Evolutionary conservation across 2,113 vertebrate species (phyloP), one percentile per base, ranked within the genome.

Genomic region (Laticauda colubrina): DNA sequence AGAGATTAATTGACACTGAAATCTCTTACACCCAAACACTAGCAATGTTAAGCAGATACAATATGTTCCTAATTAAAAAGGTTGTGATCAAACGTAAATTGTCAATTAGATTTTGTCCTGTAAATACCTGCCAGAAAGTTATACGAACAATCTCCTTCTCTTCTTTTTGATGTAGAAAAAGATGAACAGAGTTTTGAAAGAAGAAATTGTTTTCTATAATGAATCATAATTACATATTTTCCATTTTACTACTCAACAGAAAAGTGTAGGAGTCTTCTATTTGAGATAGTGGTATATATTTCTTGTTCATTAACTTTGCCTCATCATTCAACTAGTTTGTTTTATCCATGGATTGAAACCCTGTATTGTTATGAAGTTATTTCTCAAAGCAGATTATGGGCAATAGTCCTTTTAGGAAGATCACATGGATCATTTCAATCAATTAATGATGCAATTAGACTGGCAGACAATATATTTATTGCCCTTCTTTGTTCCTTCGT

Each of bases 1-100:
- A 92, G 92, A 96, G 91, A 97, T 96, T 97, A 97, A 97, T 96
- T 95, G 96, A 97, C 94, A 97, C 91, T 96, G 94, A 94, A 97
- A 95, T 95, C 89, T 94, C 97, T 95, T 90, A 56, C 94, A 96
- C 90, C 48, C 93, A 95, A 97, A 95, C 21, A 93, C 86, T 93
- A 94, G 90, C 92, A 95, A 90, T 96, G 91, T 96, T 96, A 96
- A 97, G 92, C 29, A 93, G 94, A 95, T 95, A 88, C 93, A 97
- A 90, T 96, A 96, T 94, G 95, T 85, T 94, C 86, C 94, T 96
- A 94, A 96, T 96, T 95, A 95, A 95, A 96, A 97, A 90, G 59
- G 64, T 10, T 92, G 10, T 18, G 69, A 95, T 96, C 45, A 96
- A 97, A 95, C 89, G 59, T 88, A 96, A 96, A 91, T 96, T 93